A percentile compares a stretch with the other conserved stretches of the same genome.
phyloP scores from a whole-genome alignment of 2,888 invertebrate genomes.

The Acronicta aceris region DNA sequence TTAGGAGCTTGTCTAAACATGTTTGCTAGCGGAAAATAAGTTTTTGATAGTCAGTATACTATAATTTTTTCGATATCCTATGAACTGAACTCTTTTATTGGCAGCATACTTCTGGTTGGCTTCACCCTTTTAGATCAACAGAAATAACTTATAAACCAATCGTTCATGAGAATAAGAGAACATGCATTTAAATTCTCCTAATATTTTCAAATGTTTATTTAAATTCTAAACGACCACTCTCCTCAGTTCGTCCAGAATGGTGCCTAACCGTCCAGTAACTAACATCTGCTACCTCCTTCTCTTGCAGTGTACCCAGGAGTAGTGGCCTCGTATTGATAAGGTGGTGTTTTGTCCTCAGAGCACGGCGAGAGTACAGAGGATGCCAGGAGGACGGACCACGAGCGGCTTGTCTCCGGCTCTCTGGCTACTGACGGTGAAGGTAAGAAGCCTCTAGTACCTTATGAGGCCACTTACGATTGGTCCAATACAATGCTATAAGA shows the following conservation, averaged over 20 bases:
- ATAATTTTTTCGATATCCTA: constrained; percentile 13
- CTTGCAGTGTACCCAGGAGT: background rate
- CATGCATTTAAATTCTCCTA: too few species aligned
- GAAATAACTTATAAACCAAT: too few species aligned
- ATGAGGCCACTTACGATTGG: too few species aligned
- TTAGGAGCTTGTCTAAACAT: constrained; percentile 35
- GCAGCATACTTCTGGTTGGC: too few species aligned
- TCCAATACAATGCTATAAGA: too few species aligned
- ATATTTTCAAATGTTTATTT: too few species aligned
- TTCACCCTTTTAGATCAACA: too few species aligned
- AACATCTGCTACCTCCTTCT: background rate
- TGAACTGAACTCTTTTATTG: background rate
- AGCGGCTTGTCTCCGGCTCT: constrained; percentile 92
- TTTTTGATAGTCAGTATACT: constrained; percentile 9
- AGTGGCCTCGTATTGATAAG: constrained; percentile 18
- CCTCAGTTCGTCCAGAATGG: too few species aligned
- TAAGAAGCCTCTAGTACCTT: constrained; percentile 76
- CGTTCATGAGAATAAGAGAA: too few species aligned
- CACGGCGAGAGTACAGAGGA: constrained; percentile 92
- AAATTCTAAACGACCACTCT: too few species aligned
- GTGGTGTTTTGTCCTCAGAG: constrained; percentile 71
- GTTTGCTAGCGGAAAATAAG: constrained; percentile 38
- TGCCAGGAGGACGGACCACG: constrained; percentile 90
- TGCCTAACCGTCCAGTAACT: background rate
- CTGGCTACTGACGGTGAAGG: constrained; percentile 96